Evolutionary conservation across 2,888 invertebrate species (phyloP).

Genomic region (Agrilus cyanescens): DNA sequence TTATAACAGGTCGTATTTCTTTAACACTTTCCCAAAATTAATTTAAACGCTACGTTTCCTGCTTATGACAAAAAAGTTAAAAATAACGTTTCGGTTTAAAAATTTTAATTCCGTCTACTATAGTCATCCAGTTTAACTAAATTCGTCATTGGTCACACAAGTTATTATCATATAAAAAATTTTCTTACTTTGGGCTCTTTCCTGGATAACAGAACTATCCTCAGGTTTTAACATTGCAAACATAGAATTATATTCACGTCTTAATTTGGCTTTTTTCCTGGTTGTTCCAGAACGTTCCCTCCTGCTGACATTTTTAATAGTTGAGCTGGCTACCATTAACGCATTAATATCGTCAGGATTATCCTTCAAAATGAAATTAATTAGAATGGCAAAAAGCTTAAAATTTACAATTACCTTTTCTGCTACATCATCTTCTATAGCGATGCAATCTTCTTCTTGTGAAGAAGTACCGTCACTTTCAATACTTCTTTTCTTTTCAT

Average conservation of each 20-base stretch:
- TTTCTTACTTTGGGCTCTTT: constrained; percentile 38
- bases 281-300: constrained; percentile 29
- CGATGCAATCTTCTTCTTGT: constrained; percentile 6
- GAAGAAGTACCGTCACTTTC: constrained; percentile 7
- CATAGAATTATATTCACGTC: constrained; percentile 40
- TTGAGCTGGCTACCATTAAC: constrained; percentile 44
- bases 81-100: too few relatives aligned
- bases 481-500: not conserved
- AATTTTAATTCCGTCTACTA: too few relatives aligned
- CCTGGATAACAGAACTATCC: constrained; percentile 35
- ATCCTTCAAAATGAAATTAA: constrained; percentile 29
- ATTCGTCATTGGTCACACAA: too few relatives aligned
- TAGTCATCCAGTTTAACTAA: too few relatives aligned
- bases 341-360: constrained; percentile 47
- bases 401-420: constrained; percentile 13
- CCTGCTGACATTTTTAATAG: constrained; percentile 31
- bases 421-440: constrained; percentile 5
- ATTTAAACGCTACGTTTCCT: too few relatives aligned
- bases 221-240: constrained; percentile 40
- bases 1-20: too few relatives aligned
- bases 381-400: not conserved
- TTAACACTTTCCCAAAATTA: too few relatives aligned
- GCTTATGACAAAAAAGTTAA: too few relatives aligned
- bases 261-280: constrained; percentile 40
- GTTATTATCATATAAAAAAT: too few relatives aligned